Evolutionary conservation across 2,888 invertebrate genomes (phyloP).

Genomic region (Dryobota labecula): DNA sequence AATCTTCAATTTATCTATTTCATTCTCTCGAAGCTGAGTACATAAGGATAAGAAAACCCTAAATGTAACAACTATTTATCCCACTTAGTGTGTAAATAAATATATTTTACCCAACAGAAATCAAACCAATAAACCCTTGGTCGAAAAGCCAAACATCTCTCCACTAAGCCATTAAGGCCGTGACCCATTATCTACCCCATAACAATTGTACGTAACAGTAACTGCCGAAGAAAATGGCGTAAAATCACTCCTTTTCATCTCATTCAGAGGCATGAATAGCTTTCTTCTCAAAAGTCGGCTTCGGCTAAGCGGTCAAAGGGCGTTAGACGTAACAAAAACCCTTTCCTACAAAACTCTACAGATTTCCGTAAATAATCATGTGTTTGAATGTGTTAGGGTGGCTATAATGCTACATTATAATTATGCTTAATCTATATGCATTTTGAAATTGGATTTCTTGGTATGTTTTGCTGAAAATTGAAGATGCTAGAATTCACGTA

Average conservation of each 20-base stretch:
- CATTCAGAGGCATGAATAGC: slow-evolving; percentile 38
- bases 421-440: background rate
- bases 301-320: slow-evolving; percentile 38
- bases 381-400: slow-evolving; percentile 24
- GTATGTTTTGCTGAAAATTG: background rate
- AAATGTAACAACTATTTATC: no score
- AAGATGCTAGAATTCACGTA: background rate
- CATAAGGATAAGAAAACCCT: no score
- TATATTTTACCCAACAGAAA: background rate
- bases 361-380: slow-evolving; percentile 47
- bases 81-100: no score
- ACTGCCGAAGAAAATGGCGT: slow-evolving; percentile 29
- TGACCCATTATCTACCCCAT: slow-evolving; percentile 30
- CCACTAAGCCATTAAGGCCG: slow-evolving; percentile 17
- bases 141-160: slow-evolving; percentile 15
- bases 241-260: slow-evolving; percentile 56
- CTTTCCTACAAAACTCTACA: slow-evolving; percentile 34
- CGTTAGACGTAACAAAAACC: slow-evolving; percentile 30
- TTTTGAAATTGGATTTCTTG: no score
- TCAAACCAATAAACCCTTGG: background rate
- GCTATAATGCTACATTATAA: background rate
- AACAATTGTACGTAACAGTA: slow-evolving; percentile 39
- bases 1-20: no score
- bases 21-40: no score
- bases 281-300: slow-evolving; percentile 34